A percentile compares a stretch with the other conserved stretches of the same genome.
These are phyloP conservation scores for Etheostoma perlongum DNA, from an alignment of 2,797 vertebrate species.

Conservation along the genomic window DNA sequence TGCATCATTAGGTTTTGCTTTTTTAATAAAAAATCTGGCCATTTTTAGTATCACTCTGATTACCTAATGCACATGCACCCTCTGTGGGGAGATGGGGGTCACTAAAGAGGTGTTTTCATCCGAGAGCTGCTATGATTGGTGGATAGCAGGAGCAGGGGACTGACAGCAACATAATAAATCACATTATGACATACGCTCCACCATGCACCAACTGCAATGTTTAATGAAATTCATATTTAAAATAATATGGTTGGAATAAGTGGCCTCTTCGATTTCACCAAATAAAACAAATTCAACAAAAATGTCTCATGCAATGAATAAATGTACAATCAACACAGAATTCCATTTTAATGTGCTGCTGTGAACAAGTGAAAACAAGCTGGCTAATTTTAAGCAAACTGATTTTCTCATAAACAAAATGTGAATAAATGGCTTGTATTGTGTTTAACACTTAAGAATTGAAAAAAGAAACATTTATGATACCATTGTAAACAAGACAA, in stretches of 20 bases:
- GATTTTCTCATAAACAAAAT: slow-evolving; percentile 7
- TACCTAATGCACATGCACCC: no score
- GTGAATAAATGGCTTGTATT: neutral
- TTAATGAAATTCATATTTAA: no score
- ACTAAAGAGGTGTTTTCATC: no score
- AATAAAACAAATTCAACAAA: slow-evolving; percentile 17
- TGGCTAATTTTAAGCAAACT: neutral
- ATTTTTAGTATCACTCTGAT: no score
- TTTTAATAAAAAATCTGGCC: no score
- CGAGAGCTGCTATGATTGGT: no score
- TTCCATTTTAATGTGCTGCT: neutral
- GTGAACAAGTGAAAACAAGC: slow-evolving; percentile 1
- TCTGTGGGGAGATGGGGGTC: no score
- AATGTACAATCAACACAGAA: neutral
- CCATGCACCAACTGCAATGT: no score
- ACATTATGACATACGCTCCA: no score
- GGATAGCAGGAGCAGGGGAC: no score
- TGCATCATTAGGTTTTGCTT: no score
- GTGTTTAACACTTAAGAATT: neutral
- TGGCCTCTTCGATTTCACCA: slow-evolving; percentile 16
- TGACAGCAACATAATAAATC: no score
- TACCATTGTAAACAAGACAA: neutral
- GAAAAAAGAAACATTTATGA: neutral
- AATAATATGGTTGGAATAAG: neutral
- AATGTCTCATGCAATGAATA: neutral